Conservation (phyloP, 2,113 vertebrate genomes). For the Eidolon helvum region DNA sequence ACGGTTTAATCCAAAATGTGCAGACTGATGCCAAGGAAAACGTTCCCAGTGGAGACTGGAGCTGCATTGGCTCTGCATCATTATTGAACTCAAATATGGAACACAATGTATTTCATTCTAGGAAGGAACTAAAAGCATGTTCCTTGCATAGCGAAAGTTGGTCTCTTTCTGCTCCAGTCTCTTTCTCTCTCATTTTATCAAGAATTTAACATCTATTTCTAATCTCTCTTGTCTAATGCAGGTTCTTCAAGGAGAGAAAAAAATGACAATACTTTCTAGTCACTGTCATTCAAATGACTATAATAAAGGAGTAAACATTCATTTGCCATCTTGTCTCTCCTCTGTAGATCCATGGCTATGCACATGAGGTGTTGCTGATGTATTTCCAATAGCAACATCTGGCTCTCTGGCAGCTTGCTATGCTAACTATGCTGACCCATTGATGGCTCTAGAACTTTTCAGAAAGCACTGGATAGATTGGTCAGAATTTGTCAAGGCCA, state of each 20-base stretch:
- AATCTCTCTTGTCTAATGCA: not conserved
- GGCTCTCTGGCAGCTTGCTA: slow-evolving; percentile 60
- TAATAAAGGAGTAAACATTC: slow-evolving; percentile 32
- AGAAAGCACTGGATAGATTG: slow-evolving; percentile 33
- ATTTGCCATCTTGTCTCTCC: slow-evolving; percentile 51
- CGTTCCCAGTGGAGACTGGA: slow-evolving; percentile 55
- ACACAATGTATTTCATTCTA: slow-evolving; percentile 48
- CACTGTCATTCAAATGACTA: slow-evolving; percentile 44
- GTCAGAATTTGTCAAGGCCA: slow-evolving; percentile 31
- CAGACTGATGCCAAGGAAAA: slow-evolving; percentile 62
- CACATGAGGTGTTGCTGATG: slow-evolving; percentile 51
- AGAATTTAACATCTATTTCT: slow-evolving; percentile 24
- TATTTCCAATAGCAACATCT: slow-evolving; percentile 73
- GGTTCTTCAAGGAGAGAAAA: not conserved
- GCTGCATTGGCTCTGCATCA: slow-evolving; percentile 1
- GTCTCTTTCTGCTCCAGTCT: not conserved
- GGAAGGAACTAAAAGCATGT: slow-evolving; percentile 9
- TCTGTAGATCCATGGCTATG: slow-evolving; percentile 23
- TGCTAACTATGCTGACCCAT: slow-evolving; percentile 67
- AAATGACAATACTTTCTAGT: not conserved
- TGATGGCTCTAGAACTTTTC: slow-evolving; percentile 63
- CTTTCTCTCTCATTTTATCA: slow-evolving; percentile 11
- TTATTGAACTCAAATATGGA: slow-evolving; percentile 51
- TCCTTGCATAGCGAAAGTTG: not conserved
- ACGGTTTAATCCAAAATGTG: slow-evolving; percentile 59